Base-by-base conservation (phyloP, 1,140 invertebrate species). In the Muscidifurax raptorellus region DNA sequence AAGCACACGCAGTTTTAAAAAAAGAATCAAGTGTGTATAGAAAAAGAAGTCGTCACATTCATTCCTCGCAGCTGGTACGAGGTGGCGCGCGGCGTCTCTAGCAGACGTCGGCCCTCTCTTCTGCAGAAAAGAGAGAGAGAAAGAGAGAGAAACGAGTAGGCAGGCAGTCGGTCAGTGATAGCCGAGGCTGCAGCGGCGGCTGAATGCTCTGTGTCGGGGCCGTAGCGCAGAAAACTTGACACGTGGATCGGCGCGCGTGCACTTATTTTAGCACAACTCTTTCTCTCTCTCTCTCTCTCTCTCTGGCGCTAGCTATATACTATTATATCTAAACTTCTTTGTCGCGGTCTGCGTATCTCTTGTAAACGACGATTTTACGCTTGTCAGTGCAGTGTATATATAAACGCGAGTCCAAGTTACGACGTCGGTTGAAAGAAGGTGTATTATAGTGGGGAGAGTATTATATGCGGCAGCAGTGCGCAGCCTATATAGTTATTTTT, bases 401-500 rank as follows among this genome's bases (percentile, higher is more conserved):
- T 6, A n/a, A 3, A 47, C 15, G 44, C 18, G 15, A 59, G 52
- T n/a, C 15, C 15, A 3, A 9, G 52, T 59, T 59, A 59, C 22
- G 18, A n/a, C 52, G 52, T 59, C 5, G 22, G 36, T 40, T 40
- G 36, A 40, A 40, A 40, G 36, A 40, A 40, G 36, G 36, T 10
- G 9, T n/a, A 10, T 9, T 0, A n/a, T 59, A 59, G 52, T 59
- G 52, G 52, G 52, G 52, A 59, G 18, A 18, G 18, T 59, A 22
- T 59, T 59, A 22, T 59, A 59, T 15, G 10, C 1, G 22, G 7
- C 18, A 7, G 52, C 13, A 13, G 5, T 3, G 52, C 52, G 52
- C 52, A 59, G 52, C 52, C 52, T 59, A 59, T 59, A 59, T 59
- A 59, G 52, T 59, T 59, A 59, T 59, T 59, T 59, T 59, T 59